Evolutionary conservation across 2,797 vertebrate genomes (phyloP), one percentile per base, ranked within the genome.

Genomic region (Premnoplex brunnescens): DNA sequence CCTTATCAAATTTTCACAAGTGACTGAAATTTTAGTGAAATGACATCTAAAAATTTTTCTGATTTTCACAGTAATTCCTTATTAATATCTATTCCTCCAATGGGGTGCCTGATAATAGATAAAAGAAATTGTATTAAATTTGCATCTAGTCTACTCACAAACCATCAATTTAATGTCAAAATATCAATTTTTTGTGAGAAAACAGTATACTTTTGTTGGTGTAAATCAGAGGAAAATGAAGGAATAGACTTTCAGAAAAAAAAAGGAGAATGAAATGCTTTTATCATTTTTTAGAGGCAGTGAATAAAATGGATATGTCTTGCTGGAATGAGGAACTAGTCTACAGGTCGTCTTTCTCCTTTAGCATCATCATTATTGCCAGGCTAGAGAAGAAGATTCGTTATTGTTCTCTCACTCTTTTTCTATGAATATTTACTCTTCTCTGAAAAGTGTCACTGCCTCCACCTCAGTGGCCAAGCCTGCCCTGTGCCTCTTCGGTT

Each of bases 211-310:
- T 49, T 48, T 14, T 60, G 1, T 34, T 46, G 15, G n/a, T 62
- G 23, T 51, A 79, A 58, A 56, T 34, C 5, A 64, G 51, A 84
- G 49, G 30, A 62, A 89, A 69, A 46, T 28, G 19, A 77, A 95
- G 91, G 32, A 92, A 73, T 48, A 82, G 8, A 3, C 56, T 84
- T 94, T 91, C 36, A 92, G 95, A 93, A 91, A 71, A 76, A 76
- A 46, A 30, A 58, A 12, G 36, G 36, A 58, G 10, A 13, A 69
- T 28, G 18, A 80, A 62, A 66, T 21, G 10, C 9, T 14, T 56
- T 75, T 62, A 63, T 63, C 6, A 28, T 68, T 87, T 91, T 58
- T 52, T 54, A 67, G 27, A 64, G 23, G 19, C 30, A 23, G 13
- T 74, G 46, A 46, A 68, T 66, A 49, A 81, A 63, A 44, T 30